Conservation (phyloP, 2,888 invertebrate species). For the Drosophila macrospina region DNA sequence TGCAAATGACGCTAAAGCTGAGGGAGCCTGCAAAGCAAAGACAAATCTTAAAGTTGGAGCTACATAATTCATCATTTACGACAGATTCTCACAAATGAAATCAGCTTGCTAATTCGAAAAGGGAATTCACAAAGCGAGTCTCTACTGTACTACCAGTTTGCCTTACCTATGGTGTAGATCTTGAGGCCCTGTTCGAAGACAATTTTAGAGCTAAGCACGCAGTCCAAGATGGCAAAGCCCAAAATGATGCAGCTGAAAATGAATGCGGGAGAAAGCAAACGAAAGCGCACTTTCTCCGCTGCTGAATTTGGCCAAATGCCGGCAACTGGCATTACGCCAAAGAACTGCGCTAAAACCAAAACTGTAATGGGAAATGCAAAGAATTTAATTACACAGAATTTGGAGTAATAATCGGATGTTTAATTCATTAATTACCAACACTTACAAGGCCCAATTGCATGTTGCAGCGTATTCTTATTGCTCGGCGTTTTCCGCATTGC, state of each 20-base stretch:
- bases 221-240: constrained; percentile 67
- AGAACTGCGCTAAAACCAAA: constrained; percentile 86
- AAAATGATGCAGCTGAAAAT: constrained; percentile 63
- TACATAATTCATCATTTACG: not conserved
- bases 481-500: constrained; percentile 40
- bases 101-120: too few relatives aligned
- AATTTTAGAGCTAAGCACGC: constrained; percentile 64
- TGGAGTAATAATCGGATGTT: constrained; percentile 2
- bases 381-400: not conserved
- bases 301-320: constrained; percentile 85
- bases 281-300: constrained; percentile 73
- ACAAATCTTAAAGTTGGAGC: not conserved
- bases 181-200: constrained; percentile 77
- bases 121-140: not conserved
- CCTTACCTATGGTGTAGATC: constrained; percentile 78
- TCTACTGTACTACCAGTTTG: not conserved
- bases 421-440: constrained; percentile 16
- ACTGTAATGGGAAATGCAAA: constrained; percentile 69
- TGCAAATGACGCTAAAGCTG: constrained; percentile 81
- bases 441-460: constrained; percentile 86
- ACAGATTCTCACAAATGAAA: not conserved
- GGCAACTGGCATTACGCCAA: constrained; percentile 86
- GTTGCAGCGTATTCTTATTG: constrained; percentile 85
- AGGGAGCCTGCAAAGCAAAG: constrained; percentile 66
- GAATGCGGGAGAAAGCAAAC: constrained; percentile 74